Conservation (phyloP, 2,888 invertebrate genomes). For the Antheraea assamensis region DNA sequence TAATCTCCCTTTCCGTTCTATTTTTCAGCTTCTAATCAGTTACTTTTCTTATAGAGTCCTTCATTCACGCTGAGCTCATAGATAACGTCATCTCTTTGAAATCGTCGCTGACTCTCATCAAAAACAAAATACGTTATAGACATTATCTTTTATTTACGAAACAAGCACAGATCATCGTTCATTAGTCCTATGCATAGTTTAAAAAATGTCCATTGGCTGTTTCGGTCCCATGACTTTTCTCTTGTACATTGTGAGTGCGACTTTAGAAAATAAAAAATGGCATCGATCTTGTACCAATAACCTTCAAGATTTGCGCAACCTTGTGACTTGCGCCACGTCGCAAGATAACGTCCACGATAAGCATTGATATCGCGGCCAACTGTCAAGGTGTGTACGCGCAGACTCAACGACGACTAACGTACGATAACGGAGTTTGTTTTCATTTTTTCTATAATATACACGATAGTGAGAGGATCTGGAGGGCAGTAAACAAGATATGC, state of each 20-base stretch:
- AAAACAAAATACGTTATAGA: no score
- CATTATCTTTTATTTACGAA: no score
- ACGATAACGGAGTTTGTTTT: constrained; percentile 58
- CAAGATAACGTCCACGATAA: constrained; percentile 43
- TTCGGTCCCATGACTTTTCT: neutral
- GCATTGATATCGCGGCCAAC: constrained; percentile 58
- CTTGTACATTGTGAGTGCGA: neutral
- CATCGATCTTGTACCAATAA: neutral
- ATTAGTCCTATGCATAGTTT: neutral
- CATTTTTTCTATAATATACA: constrained; percentile 36
- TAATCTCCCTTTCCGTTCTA: no score
- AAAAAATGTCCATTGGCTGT: neutral
- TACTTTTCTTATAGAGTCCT: no score
- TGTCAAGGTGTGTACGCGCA: constrained; percentile 69
- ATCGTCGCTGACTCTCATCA: no score
- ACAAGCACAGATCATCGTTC: no score
- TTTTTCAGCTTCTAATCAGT: no score
- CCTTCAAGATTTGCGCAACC: constrained; percentile 12
- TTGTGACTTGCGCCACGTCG: constrained; percentile 25
- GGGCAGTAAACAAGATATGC: constrained; percentile 13
- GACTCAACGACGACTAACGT: constrained; percentile 65
- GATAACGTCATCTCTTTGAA: no score
- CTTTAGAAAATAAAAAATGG: neutral
- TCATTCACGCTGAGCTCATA: no score
- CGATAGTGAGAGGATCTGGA: constrained; percentile 15